Evolutionary conservation across 2,888 invertebrate species (phyloP).

Genomic region (Drosophila demipolita): DNA sequence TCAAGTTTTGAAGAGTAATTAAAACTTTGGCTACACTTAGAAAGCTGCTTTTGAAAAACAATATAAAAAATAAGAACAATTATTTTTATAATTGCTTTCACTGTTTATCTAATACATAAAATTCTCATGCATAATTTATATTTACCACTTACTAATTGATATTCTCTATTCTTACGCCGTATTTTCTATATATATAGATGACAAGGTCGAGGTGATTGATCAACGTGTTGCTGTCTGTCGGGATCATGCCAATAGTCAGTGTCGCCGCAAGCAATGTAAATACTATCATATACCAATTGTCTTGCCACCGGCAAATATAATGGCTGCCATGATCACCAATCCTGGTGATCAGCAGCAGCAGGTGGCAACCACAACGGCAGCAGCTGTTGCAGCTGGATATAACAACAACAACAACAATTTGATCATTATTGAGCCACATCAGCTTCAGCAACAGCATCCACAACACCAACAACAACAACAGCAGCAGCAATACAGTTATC

Average conservation of each 20-base stretch:
- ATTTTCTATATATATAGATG: slow-evolving; percentile 88
- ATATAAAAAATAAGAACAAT: slow-evolving; percentile 29
- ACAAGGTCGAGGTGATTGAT: slow-evolving; percentile 97
- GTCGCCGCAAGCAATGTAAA: slow-evolving; percentile 97
- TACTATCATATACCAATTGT: slow-evolving; percentile 98
- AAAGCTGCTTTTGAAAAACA: slow-evolving; percentile 24
- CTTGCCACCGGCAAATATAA: slow-evolving; percentile 92
- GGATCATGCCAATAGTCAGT: slow-evolving; percentile 97
- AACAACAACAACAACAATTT: slow-evolving; percentile 75
- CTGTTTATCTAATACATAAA: slow-evolving; percentile 57
- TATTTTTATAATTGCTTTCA: slow-evolving; percentile 72
- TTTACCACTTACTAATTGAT: slow-evolving; percentile 17
- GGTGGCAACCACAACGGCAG: slow-evolving; percentile 47
- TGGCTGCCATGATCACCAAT: slow-evolving; percentile 87
- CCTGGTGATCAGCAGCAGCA: slow-evolving; percentile 69
- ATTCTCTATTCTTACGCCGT: neutral
- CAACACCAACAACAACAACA: slow-evolving; percentile 71
- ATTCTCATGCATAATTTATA: neutral
- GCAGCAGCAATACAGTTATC: slow-evolving; percentile 67
- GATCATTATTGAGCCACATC: slow-evolving; percentile 82
- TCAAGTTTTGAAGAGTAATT: slow-evolving; percentile 4
- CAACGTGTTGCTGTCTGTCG: slow-evolving; percentile 98
- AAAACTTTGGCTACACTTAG: slow-evolving; percentile 9
- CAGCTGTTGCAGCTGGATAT: slow-evolving; percentile 82
- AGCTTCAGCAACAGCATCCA: slow-evolving; percentile 73